Base-by-base conservation (phyloP, 2,113 vertebrate species). In the Ranitomeya variabilis region DNA sequence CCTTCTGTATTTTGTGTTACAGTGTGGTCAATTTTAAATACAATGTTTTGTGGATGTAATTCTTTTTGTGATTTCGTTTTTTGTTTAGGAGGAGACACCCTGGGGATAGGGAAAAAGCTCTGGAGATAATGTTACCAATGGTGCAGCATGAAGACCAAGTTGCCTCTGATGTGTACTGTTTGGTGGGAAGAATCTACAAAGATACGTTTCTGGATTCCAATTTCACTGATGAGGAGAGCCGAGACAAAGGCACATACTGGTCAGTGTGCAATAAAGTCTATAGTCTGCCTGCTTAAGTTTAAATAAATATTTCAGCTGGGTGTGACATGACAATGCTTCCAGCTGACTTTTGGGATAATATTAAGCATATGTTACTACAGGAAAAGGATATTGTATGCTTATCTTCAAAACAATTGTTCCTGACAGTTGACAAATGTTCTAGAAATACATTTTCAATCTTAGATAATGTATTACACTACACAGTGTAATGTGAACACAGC, bases 121-220 rank as follows among this genome's bases (percentile, higher is more conserved):
- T 99, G 92, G 96, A 97, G 92, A 97, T 98, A 91, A 99, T 99
- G 97, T 93, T 98, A 91, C 97, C 97, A 0, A 92, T 99, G 91
- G 97, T 99, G 89, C 93, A 98, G 89, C 94, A 92, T 12, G 96
- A 98, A 89, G 96, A 95, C 73, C 97, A 99, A 91, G 97, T 98
- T 51, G 97, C 98, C 81, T 99, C 98, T 1, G 98, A 99, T 92
- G 97, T 99, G 93, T 99, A 99, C 92, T 99, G 98, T 91, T 92
- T 99, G 16, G 96, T 99, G 89, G 98, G 98, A 84, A 96, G 98
- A 59, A 99, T 99, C 94, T 99, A 99, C 90, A 99, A 98, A 93
- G 98, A 99, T 92, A 97, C 92, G 88, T 99, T 99, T 94, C 93
- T 99, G 92, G 98, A 99, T 91, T 99, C 98, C 45, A 96, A 97